phyloP scores from a whole-genome alignment of 2,888 invertebrate species.

The Philaethria dido region DNA sequence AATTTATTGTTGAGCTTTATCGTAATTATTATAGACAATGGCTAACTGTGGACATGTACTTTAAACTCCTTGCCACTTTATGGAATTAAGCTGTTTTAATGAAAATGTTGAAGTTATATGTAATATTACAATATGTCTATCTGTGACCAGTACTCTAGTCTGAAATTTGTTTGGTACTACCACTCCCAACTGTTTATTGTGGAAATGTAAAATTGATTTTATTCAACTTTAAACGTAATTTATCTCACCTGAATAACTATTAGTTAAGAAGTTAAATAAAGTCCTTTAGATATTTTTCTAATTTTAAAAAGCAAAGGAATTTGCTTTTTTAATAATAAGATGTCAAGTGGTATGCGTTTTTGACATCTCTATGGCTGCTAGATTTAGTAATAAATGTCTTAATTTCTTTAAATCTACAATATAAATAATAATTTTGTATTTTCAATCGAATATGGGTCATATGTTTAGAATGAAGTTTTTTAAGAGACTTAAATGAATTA shows the following conservation, averaged over 20 bases:
- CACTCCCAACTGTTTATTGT: slow-evolving; percentile 22
- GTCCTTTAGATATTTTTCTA: neutral
- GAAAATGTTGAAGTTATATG: neutral
- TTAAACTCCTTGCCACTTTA: slow-evolving; percentile 67
- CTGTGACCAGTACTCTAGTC: slow-evolving; percentile 81
- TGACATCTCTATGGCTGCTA: neutral
- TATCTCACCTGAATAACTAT: neutral
- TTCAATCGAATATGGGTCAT: neutral
- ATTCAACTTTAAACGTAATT: neutral
- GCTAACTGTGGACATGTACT: slow-evolving; percentile 49
- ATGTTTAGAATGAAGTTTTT: slow-evolving; percentile 20
- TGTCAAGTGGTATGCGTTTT: neutral
- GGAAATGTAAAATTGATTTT: neutral
- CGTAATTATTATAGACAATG: slow-evolving; percentile 17
- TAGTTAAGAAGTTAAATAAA: neutral
- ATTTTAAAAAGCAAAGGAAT: neutral
- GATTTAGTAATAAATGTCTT: neutral
- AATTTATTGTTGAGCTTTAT: slow-evolving; percentile 65
- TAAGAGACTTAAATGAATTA: slow-evolving; percentile 23
- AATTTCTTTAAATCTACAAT: neutral
- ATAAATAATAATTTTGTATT: neutral
- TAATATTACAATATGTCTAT: slow-evolving; percentile 42
- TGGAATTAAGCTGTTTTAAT: slow-evolving; percentile 14
- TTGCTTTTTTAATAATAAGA: neutral
- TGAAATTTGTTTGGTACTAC: slow-evolving; percentile 46